Percentiles rank a stretch among this genome's conserved stretches.
These are phyloP conservation scores for Paradoxurus hermaphroditus DNA, from an alignment of 2,113 vertebrate species.

Conservation along the genomic window DNA sequence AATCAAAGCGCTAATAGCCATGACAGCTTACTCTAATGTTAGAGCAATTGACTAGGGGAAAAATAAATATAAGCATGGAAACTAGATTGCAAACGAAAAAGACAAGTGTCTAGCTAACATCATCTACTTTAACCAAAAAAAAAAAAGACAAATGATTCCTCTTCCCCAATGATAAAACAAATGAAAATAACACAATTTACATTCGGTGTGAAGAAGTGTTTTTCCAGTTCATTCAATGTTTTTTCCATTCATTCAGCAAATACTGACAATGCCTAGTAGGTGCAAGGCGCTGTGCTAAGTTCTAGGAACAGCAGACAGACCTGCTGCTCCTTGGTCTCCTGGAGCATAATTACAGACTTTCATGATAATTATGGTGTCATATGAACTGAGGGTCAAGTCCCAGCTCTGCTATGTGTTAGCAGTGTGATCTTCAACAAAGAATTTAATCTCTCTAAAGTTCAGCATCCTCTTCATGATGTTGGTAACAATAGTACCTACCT, in stretches of 20 bases:
- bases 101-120: background rate
- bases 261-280: background rate
- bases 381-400: background rate
- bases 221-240: background rate
- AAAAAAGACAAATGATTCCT: background rate
- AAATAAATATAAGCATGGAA: conserved; percentile 10
- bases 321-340: background rate
- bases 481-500: background rate
- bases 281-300: background rate
- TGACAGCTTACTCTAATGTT: background rate
- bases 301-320: background rate
- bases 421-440: background rate
- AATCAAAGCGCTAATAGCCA: conserved; percentile 43
- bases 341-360: background rate
- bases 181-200: background rate
- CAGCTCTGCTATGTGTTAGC: background rate
- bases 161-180: background rate
- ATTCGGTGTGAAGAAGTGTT: background rate
- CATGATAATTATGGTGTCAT: background rate
- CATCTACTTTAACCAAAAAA: background rate
- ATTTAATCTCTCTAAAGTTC: background rate
- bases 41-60: background rate
- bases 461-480: background rate
- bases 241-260: background rate
- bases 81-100: background rate